These are phyloP conservation scores for Palythoa grandis DNA, from an alignment of 92 coral and sea anemone genomes.

Conservation along the genomic window DNA sequence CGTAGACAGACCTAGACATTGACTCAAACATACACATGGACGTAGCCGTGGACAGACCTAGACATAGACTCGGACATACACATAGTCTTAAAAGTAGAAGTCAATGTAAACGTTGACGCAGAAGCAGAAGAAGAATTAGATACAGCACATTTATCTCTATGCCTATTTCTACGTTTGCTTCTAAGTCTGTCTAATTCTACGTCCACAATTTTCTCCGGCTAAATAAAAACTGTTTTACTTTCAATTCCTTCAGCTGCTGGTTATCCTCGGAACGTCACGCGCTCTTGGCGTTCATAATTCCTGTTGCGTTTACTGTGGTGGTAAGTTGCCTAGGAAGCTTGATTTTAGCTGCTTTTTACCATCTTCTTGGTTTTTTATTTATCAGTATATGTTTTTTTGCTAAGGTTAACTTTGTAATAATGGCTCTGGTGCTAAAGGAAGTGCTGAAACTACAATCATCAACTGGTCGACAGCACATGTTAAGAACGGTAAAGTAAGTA, in stretches of 20 bases:
- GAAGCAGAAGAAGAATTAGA: not conserved
- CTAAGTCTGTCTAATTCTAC: too few relatives aligned
- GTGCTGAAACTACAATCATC: conserved; percentile 69
- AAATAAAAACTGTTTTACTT: not conserved
- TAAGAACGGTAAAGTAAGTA: conserved; percentile 62
- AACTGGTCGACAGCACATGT: conserved; percentile 63
- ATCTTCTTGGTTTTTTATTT: not conserved
- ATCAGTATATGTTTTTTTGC: not conserved
- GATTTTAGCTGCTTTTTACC: not conserved
- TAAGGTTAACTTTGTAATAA: conserved; percentile 75
- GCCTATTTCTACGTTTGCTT: too few relatives aligned
- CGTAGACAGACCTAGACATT: too few relatives aligned
- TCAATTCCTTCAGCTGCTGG: conserved; percentile 76
- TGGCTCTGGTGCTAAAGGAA: conserved; percentile 80
- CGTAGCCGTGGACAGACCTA: not conserved
- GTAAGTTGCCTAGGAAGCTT: conserved; percentile 49
- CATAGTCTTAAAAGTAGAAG: not conserved
- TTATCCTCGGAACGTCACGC: conserved; percentile 71
- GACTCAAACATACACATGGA: too few relatives aligned
- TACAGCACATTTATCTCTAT: too few relatives aligned
- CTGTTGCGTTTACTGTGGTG: conserved; percentile 72
- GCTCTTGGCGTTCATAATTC: conserved; percentile 78
- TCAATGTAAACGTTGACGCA: not conserved
- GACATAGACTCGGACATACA: not conserved
- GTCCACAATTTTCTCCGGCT: not conserved